Percentiles rank a stretch among this genome's conserved stretches.
phyloP scores from a whole-genome alignment of 1,140 invertebrate genomes.

The Semibalanus balanoides region DNA sequence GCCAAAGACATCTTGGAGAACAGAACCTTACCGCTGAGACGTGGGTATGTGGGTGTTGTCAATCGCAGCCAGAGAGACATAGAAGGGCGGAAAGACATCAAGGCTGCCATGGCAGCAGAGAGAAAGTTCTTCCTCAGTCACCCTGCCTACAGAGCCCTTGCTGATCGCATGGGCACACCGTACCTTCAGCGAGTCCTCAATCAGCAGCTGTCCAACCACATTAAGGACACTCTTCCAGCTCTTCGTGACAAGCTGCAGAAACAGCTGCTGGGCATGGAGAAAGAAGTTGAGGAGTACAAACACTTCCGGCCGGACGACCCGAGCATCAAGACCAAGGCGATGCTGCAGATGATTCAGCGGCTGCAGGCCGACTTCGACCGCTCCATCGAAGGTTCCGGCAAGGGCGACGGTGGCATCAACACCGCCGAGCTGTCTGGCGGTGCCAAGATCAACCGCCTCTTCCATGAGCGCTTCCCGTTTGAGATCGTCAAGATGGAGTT shows the following conservation, averaged over 20 bases:
- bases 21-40: constrained; percentile 79
- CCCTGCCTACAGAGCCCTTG: constrained; percentile 54
- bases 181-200: constrained; percentile 94
- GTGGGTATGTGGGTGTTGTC: constrained; percentile 96
- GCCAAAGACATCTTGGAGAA: constrained; percentile 96
- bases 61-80: constrained; percentile 82
- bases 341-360: constrained; percentile 99
- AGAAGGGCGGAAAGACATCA: constrained; percentile 85
- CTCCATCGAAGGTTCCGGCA: constrained; percentile 89
- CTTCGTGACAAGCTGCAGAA: constrained; percentile 81
- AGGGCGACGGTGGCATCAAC: constrained; percentile 69
- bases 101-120: constrained; percentile 83
- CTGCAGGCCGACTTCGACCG: constrained; percentile 95
- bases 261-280: constrained; percentile 45
- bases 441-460: constrained; percentile 96
- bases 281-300: constrained; percentile 97
- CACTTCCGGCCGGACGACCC: constrained; percentile 97
- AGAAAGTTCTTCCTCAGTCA: constrained; percentile 93
- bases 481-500: constrained; percentile 99
- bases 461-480: constrained; percentile 97
- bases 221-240: constrained; percentile 88
- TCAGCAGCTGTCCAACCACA: constrained; percentile 98
- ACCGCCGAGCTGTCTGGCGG: constrained; percentile 95
- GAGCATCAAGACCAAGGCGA: constrained; percentile 96
- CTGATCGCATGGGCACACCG: constrained; percentile 94